Evolutionary conservation across 2,888 invertebrate species (phyloP).

Genomic region (Eueremaeus valkanovi): DNA sequence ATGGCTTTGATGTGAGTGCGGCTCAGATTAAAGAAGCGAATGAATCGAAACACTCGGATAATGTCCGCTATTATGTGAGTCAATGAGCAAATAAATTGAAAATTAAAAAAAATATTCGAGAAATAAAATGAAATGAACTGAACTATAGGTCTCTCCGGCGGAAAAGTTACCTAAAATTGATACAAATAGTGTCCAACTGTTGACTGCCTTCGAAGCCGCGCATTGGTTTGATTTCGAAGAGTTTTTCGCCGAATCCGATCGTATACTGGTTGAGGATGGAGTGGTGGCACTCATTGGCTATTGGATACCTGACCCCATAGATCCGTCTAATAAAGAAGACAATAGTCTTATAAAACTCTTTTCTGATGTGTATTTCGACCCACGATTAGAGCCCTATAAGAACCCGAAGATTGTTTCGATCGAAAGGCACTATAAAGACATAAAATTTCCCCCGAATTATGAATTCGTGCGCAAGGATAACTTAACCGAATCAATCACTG

Average conservation of each 20-base stretch:
- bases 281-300: slow-evolving; percentile 50
- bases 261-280: slow-evolving; percentile 53
- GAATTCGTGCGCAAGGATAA: too few relatives aligned
- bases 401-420: too few relatives aligned
- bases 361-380: too few relatives aligned
- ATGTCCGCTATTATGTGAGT: slow-evolving; percentile 16
- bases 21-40: slow-evolving; percentile 53
- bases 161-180: slow-evolving; percentile 51
- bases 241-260: slow-evolving; percentile 54
- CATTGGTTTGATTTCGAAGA: slow-evolving; percentile 55
- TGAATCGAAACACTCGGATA: slow-evolving; percentile 31
- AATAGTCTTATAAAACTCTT: too few relatives aligned
- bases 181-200: slow-evolving; percentile 51
- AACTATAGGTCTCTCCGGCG: slow-evolving; percentile 50
- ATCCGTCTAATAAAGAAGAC: background rate
- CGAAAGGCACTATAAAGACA: too few relatives aligned
- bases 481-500: too few relatives aligned
- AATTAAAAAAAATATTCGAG: too few relatives aligned
- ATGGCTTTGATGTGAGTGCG: slow-evolving; percentile 55
- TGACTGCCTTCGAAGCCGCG: slow-evolving; percentile 54
- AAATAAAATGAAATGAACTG: too few relatives aligned
- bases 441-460: too few relatives aligned
- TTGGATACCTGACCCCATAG: background rate
- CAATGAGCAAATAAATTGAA: too few relatives aligned
- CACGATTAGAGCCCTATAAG: too few relatives aligned